A percentile compares a stretch with the other conserved stretches of the same genome.
These are phyloP conservation scores for Fissipunctia ypsillon DNA, from an alignment of 2,888 invertebrate species.

Conservation along the genomic window DNA sequence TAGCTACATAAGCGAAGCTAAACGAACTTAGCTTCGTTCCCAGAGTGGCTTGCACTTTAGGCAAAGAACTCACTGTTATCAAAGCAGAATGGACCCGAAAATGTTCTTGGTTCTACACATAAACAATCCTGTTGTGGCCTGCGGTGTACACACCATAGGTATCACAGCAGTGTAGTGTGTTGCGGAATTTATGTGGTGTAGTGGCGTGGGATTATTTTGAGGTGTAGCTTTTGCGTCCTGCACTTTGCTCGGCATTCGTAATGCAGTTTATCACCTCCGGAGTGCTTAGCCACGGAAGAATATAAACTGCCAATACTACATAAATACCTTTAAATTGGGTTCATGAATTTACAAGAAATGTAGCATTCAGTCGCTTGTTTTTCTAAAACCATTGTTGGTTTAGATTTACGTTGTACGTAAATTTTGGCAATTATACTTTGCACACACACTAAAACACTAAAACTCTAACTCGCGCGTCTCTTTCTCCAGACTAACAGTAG, in stretches of 20 bases:
- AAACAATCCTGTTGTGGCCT: conserved; percentile 16
- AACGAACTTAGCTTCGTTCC: too few relatives aligned
- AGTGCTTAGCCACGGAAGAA: neutral
- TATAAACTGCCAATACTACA: neutral
- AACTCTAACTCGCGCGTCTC: too few relatives aligned
- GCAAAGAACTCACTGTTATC: neutral
- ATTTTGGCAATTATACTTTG: neutral
- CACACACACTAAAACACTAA: too few relatives aligned
- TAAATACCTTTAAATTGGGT: neutral
- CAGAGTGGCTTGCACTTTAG: too few relatives aligned
- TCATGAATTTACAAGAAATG: neutral
- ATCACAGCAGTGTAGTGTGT: conserved; percentile 22
- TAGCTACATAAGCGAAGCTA: too few relatives aligned
- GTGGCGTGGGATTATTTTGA: conserved; percentile 34
- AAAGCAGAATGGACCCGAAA: neutral
- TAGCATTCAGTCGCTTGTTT: too few relatives aligned
- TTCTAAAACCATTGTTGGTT: too few relatives aligned
- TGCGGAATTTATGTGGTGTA: conserved; percentile 30
- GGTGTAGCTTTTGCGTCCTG: conserved; percentile 16
- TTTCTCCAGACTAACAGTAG: conserved; percentile 13
- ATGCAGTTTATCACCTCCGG: conserved; percentile 13
- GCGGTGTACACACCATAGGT: conserved; percentile 1
- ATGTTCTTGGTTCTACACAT: conserved; percentile 19
- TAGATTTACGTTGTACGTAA: too few relatives aligned
- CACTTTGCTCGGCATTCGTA: conserved; percentile 20